Base-by-base conservation (phyloP, 2,888 invertebrate species). In the Gandaritis pyraliata region DNA sequence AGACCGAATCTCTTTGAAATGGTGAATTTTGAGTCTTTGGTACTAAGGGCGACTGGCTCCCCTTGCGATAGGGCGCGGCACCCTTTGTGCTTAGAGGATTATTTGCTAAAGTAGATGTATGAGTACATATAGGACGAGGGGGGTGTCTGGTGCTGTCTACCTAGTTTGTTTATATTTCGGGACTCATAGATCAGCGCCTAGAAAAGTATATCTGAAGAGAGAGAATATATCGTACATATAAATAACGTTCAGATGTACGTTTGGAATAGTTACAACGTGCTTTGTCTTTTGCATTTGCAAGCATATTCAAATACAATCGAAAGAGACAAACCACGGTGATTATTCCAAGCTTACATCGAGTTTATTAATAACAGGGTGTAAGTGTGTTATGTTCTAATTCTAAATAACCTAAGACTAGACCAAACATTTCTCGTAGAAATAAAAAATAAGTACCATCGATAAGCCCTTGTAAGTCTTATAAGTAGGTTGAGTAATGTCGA, bases 41-140 rank as follows among this genome's bases (percentile, higher is more conserved):
- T 39, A 38, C 38, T 51, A 7, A 45, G 43, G 13, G 5, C 10
- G 15, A 11, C 13, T 36, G 53, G 3, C 39, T 48, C 53, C 59
- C 59, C 43, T 54, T 47, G 36, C 12, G 13, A 36, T 16, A 41
- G 58, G 58, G 59, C 6, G 52, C 47, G 52, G 52, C 12, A 48
- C 48, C 55, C 60, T 61, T 41, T 52, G 48, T 23, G 43, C 23
- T 48, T 50, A 30, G 13, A 18, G 55, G 50, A 61, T 53, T 53
- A 58, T 59, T 53, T 43, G 43, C 43, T 36, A 62, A 7, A n/a
- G n/a, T n/a, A n/a, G n/a, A 7, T 74, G 68, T 55, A 33, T 39
- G 41, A 39, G 52, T 41, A 46, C 29, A 29, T 64, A 36, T 55
- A 58, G 53, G 48, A 43, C 51, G 23, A 47, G 15, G 8, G 23